phyloP scores from a whole-genome alignment of 2,888 invertebrate species.

The Microplitis deprimator region DNA sequence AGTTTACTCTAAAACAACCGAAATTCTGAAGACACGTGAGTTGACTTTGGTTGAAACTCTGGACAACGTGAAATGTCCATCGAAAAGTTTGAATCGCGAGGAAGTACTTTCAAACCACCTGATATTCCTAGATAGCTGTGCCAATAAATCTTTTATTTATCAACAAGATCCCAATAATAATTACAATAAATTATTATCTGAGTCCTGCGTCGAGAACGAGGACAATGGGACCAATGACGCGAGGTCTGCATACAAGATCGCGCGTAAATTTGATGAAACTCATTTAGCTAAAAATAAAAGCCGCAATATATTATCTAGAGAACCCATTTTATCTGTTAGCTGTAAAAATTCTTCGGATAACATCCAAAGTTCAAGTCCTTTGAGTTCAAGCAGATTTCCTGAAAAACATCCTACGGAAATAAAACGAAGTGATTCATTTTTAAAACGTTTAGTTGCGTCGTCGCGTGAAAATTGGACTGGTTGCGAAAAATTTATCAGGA shows the following conservation, averaged over 20 bases:
- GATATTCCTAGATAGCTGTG: slow-evolving; percentile 62
- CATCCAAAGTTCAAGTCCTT: slow-evolving; percentile 1
- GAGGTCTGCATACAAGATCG: neutral
- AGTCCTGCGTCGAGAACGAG: neutral
- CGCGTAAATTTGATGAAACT: slow-evolving; percentile 13
- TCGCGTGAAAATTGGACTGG: slow-evolving; percentile 58
- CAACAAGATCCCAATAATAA: neutral
- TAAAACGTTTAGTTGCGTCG: slow-evolving; percentile 57
- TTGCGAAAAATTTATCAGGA: slow-evolving; percentile 60
- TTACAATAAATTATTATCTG: neutral
- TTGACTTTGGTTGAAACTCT: slow-evolving; percentile 51
- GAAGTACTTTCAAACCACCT: slow-evolving; percentile 60
- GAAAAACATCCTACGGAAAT: neutral
- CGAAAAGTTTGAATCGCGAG: slow-evolving; percentile 56
- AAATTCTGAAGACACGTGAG: slow-evolving; percentile 10
- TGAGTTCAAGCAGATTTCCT: neutral
- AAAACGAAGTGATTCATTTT: slow-evolving; percentile 55
- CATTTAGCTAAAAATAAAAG: slow-evolving; percentile 15
- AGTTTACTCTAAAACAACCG: neutral
- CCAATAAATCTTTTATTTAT: slow-evolving; percentile 19
- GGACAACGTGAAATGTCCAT: slow-evolving; percentile 63
- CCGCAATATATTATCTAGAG: neutral
- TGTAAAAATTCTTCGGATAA: slow-evolving; percentile 15
- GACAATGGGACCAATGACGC: slow-evolving; percentile 36
- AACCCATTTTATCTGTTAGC: slow-evolving; percentile 31